These are phyloP conservation scores for Anagrus nilaparvatae DNA, from an alignment of 1,140 invertebrate species.

Conservation along the genomic window DNA sequence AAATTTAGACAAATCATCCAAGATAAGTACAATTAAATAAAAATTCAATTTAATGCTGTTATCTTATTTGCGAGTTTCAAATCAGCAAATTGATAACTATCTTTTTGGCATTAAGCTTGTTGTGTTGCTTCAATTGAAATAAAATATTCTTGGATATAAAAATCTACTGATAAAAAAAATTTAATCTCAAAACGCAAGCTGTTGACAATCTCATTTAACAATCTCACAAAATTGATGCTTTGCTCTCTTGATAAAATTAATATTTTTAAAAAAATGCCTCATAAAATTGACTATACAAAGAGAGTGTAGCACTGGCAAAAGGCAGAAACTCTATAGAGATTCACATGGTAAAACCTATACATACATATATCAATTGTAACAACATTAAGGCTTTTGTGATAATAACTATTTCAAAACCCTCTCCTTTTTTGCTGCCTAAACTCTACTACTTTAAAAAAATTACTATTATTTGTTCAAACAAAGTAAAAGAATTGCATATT, in stretches of 20 bases:
- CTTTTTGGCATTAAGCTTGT: no score
- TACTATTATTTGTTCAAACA: slow-evolving; percentile 3
- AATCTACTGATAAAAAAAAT: no score
- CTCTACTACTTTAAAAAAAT: slow-evolving; percentile 3
- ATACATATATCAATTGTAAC: slow-evolving; percentile 24
- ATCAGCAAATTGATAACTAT: not conserved
- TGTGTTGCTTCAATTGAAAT: no score
- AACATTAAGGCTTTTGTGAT: slow-evolving; percentile 36
- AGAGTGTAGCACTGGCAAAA: no score
- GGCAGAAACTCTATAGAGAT: no score
- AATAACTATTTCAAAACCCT: slow-evolving; percentile 32
- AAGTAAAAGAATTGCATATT: slow-evolving; percentile 17
- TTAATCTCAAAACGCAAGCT: slow-evolving; percentile 22
- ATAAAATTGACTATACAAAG: slow-evolving; percentile 2
- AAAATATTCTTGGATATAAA: slow-evolving; percentile 8
- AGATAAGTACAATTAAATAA: not conserved
- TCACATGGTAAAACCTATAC: slow-evolving; percentile 12
- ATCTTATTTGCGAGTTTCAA: slow-evolving; percentile 17
- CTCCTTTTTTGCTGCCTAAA: slow-evolving; percentile 20
- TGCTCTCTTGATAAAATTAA: slow-evolving; percentile 4
- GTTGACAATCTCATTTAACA: slow-evolving; percentile 14
- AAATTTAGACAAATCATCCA: not conserved
- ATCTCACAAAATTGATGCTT: slow-evolving; percentile 9
- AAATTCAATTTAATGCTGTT: not conserved
- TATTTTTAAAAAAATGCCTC: slow-evolving; percentile 9